A percentile compares a stretch with the other conserved stretches of the same genome.
phyloP scores from a whole-genome alignment of 2,888 invertebrate genomes.

The Molorchus minor region DNA sequence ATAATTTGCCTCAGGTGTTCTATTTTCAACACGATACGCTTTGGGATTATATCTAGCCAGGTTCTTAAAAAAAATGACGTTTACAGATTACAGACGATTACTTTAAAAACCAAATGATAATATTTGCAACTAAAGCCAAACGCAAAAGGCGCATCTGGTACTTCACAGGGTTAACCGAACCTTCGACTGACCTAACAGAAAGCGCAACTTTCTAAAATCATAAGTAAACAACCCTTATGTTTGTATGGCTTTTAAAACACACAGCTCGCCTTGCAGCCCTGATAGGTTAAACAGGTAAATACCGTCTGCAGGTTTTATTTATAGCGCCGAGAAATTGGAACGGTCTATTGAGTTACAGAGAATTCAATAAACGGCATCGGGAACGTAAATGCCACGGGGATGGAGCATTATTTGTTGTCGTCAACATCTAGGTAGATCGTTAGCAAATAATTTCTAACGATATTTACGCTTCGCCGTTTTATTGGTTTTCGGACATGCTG shows the following conservation, averaged over 20 bases:
- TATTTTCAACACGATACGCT: background rate
- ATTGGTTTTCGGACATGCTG: background rate
- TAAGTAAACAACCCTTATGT: slow-evolving; percentile 31
- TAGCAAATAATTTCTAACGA: slow-evolving; percentile 3
- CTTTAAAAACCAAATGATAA: no score
- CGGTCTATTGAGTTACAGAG: slow-evolving; percentile 5
- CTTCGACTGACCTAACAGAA: slow-evolving; percentile 27
- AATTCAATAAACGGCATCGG: slow-evolving; percentile 8
- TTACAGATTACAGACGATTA: no score
- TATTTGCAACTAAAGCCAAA: no score
- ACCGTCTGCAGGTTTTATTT: slow-evolving; percentile 22
- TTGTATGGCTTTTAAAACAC: slow-evolving; percentile 22
- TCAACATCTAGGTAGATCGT: slow-evolving; percentile 2
- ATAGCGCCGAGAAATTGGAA: slow-evolving; percentile 1
- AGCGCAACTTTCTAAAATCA: slow-evolving; percentile 38
- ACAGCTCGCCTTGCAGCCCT: slow-evolving; percentile 21
- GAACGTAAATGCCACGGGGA: slow-evolving; percentile 2
- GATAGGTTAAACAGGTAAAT: slow-evolving; percentile 33
- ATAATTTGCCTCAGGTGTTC: slow-evolving; percentile 2
- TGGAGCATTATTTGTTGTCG: background rate
- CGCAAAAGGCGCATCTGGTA: no score
- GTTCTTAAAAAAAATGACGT: background rate
- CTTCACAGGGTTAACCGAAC: no score
- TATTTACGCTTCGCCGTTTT: background rate
- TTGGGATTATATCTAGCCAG: no score